phyloP scores from a whole-genome alignment of 2,888 invertebrate genomes.

The Dolomedes plantarius region DNA sequence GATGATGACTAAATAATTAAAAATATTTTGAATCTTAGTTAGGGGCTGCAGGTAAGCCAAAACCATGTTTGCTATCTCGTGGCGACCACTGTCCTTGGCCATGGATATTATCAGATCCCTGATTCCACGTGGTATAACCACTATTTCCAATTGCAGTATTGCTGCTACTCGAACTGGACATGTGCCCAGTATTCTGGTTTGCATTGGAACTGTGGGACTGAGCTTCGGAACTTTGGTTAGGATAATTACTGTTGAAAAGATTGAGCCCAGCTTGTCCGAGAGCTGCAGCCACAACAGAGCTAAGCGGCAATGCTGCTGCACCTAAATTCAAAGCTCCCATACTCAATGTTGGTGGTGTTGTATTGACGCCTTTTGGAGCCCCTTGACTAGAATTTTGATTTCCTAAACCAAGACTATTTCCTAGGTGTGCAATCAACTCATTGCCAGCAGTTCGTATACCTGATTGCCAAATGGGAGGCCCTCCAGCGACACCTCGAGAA shows the following conservation, averaged over 20 bases:
- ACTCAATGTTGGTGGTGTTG: slow-evolving; percentile 74
- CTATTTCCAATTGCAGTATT: neutral
- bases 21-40: too few relatives aligned
- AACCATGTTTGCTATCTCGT: slow-evolving; percentile 1
- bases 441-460: slow-evolving; percentile 77
- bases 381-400: slow-evolving; percentile 50
- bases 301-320: slow-evolving; percentile 82
- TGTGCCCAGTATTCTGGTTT: neutral
- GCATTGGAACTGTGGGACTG: neutral
- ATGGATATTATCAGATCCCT: neutral
- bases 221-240: slow-evolving; percentile 78
- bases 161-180: neutral
- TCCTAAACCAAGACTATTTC: slow-evolving; percentile 75
- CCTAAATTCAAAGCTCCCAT: slow-evolving; percentile 82
- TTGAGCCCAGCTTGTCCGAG: slow-evolving; percentile 87
- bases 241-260: slow-evolving; percentile 82
- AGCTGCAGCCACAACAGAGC: slow-evolving; percentile 93
- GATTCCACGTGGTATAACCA: neutral
- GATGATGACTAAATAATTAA: too few relatives aligned
- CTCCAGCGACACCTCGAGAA: slow-evolving; percentile 76
- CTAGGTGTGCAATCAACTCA: slow-evolving; percentile 75
- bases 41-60: neutral
- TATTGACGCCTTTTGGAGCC: slow-evolving; percentile 73
- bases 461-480: slow-evolving; percentile 77
- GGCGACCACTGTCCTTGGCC: slow-evolving; percentile 1